These are phyloP conservation scores for Caenorhabditis sp. DNA, from an alignment of 2,888 invertebrate species.

Conservation along the genomic window DNA sequence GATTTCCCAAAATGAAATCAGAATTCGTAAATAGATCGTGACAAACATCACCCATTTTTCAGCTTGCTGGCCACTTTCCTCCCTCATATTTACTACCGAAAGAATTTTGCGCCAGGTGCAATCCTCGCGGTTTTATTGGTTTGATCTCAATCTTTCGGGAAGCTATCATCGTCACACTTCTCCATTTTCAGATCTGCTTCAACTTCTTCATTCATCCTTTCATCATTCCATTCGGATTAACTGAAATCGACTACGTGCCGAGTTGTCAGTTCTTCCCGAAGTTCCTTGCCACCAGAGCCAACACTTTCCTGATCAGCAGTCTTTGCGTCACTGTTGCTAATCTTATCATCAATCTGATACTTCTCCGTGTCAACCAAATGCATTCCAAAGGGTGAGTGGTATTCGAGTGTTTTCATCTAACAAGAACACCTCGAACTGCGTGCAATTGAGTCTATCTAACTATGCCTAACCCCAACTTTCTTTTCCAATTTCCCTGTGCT, in stretches of 20 bases:
- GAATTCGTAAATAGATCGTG: too few relatives aligned
- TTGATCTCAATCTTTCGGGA: neutral
- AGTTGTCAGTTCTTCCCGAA: constrained; percentile 52
- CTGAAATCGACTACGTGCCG: constrained; percentile 33
- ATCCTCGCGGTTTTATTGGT: constrained; percentile 28
- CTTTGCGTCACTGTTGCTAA: constrained; percentile 18
- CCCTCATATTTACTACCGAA: constrained; percentile 19
- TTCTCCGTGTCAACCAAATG: constrained; percentile 36
- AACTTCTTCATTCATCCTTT: constrained; percentile 25
- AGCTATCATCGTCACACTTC: neutral
- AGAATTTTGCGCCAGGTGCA: constrained; percentile 12
- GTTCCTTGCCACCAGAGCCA: constrained; percentile 27
- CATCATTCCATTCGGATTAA: constrained; percentile 7
- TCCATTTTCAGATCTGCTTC: constrained; percentile 25
- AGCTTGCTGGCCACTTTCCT: constrained; percentile 39
- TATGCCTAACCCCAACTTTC: neutral
- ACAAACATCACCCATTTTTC: constrained; percentile 8
- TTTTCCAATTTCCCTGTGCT: neutral
- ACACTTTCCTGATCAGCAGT: constrained; percentile 42
- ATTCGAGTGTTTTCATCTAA: neutral
- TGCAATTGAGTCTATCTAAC: neutral
- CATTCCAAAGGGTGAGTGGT: constrained; percentile 41
- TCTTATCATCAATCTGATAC: constrained; percentile 21
- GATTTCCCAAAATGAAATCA: neutral
- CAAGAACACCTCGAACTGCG: neutral